Conservation (phyloP, 2,113 vertebrate genomes). For the Misgurnus mizolepis region DNA sequence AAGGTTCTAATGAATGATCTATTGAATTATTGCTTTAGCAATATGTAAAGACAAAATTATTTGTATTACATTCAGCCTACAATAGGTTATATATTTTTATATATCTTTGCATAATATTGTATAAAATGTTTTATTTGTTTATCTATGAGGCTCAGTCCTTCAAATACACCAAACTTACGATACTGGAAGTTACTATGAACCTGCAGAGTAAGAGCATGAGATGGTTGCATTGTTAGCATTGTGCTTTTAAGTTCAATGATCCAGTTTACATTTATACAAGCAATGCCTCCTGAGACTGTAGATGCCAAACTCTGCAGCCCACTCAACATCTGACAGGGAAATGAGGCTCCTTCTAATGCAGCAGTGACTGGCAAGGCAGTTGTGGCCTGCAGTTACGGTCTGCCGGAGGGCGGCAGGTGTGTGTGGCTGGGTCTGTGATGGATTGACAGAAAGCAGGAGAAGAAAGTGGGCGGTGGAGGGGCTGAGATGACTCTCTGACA, state of each 20-base stretch:
- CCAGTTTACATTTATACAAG: neutral
- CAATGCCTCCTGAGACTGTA: conserved; percentile 6
- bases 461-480: conserved; percentile 40
- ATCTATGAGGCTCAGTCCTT: no score
- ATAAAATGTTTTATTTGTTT: no score
- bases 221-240: neutral
- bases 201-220: neutral
- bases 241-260: conserved; percentile 12
- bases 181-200: neutral
- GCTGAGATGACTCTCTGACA: conserved; percentile 55
- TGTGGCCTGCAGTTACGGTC: conserved; percentile 62
- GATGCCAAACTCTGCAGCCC: neutral
- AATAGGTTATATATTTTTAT: no score
- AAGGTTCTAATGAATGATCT: no score
- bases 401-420: conserved; percentile 73
- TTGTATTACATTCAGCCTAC: no score
- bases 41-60: no score
- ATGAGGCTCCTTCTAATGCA: conserved; percentile 18
- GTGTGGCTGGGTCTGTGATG: conserved; percentile 62
- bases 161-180: no score
- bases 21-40: no score
- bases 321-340: conserved; percentile 35
- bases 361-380: conserved; percentile 43
- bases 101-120: no score
- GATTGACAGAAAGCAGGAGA: conserved; percentile 57